Conservation (phyloP, 2,113 vertebrate genomes). For the Hassar affinis region DNA sequence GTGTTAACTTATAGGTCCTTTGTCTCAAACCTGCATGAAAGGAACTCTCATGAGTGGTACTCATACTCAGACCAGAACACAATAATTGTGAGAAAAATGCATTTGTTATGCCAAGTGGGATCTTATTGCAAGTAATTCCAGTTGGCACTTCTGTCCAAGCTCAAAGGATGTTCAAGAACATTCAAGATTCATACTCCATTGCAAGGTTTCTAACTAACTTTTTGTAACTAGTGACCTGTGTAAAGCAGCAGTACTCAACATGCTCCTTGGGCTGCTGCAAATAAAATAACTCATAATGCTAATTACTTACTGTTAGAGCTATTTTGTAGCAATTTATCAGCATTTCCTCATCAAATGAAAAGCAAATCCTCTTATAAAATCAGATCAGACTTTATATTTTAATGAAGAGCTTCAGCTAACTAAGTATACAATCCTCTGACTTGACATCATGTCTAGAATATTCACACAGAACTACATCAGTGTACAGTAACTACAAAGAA, state of each 20-base stretch:
- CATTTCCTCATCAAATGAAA: not conserved
- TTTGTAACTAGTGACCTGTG: not conserved
- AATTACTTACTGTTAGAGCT: not conserved
- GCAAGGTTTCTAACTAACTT: not conserved
- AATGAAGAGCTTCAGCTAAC: not conserved
- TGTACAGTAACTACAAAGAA: not conserved
- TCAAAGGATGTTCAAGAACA: not conserved
- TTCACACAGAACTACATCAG: not conserved
- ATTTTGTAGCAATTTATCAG: not conserved
- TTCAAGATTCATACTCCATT: not conserved
- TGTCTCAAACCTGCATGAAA: not conserved
- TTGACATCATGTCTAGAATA: not conserved
- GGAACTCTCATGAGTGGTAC: not conserved
- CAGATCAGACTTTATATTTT: not conserved
- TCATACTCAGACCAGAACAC: not conserved
- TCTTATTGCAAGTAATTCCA: not conserved
- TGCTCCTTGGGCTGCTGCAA: not conserved
- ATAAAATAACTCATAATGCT: not conserved
- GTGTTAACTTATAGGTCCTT: not conserved
- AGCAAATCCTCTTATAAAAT: not conserved
- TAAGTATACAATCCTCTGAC: not conserved
- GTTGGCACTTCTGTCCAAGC: not conserved
- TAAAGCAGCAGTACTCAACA: not conserved
- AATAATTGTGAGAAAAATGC: conserved; percentile 1
- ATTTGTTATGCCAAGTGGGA: not conserved